These are phyloP conservation scores for Hormaphis cornu DNA, from an alignment of 1,140 invertebrate species.

Conservation along the genomic window DNA sequence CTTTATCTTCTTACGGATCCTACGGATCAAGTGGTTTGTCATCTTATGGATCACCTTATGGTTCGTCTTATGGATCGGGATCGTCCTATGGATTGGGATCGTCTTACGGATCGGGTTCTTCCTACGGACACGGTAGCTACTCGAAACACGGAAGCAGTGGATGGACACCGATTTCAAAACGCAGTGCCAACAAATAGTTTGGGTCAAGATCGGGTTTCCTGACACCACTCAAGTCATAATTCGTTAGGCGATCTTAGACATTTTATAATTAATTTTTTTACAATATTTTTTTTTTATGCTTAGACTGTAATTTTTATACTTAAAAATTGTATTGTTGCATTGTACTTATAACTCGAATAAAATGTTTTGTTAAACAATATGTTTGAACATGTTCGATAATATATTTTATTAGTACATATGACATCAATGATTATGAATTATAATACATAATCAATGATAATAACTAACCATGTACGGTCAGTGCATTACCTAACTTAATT, in stretches of 20 bases:
- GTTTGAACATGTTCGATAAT: background rate
- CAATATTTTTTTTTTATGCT: background rate
- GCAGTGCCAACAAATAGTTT: background rate
- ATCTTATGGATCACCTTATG: background rate
- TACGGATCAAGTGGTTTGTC: background rate
- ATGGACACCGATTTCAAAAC: slow-evolving; percentile 12
- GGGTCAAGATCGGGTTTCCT: background rate
- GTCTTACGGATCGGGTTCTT: background rate
- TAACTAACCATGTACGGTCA: no score
- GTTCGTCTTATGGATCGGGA: background rate
- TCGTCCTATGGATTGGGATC: background rate
- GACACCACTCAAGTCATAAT: background rate
- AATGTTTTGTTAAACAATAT: slow-evolving; percentile 10
- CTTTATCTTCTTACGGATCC: background rate
- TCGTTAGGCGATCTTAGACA: background rate
- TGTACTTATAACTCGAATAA: background rate
- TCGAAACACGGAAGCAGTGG: background rate
- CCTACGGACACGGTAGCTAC: background rate
- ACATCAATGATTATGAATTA: no score
- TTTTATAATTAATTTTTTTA: background rate
- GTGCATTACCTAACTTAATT: no score
- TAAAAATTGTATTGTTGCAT: background rate
- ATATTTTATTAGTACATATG: no score
- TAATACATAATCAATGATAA: no score
- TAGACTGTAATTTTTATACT: slow-evolving; percentile 8